A percentile compares a stretch with the other conserved stretches of the same genome.
These are phyloP conservation scores for Phyllostomus discolor DNA, from an alignment of 2,113 vertebrate genomes.

Conservation along the genomic window DNA sequence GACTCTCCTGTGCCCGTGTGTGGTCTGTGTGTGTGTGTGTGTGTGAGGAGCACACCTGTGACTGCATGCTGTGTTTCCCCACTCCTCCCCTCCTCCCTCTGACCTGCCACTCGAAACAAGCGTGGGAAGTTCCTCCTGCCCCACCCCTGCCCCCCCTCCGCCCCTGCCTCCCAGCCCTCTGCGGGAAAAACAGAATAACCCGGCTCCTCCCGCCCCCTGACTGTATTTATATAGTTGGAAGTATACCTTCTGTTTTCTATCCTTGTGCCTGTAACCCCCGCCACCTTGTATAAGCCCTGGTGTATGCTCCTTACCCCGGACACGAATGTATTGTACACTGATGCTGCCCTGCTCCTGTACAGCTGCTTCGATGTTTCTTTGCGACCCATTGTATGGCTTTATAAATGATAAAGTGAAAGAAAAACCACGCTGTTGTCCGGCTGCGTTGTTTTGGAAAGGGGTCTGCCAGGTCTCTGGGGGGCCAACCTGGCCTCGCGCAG, in stretches of 20 bases:
- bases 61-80: slow-evolving; percentile 12
- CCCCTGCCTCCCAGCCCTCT: not conserved
- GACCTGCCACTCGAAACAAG: not conserved
- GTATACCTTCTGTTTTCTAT: slow-evolving; percentile 85
- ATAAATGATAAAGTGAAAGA: slow-evolving; percentile 88
- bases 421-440: slow-evolving; percentile 78
- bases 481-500: not conserved
- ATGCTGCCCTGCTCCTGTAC: slow-evolving; percentile 82
- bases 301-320: slow-evolving; percentile 66
- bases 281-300: slow-evolving; percentile 74
- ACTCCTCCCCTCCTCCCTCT: not conserved
- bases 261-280: slow-evolving; percentile 76
- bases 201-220: slow-evolving; percentile 38
- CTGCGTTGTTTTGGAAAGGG: slow-evolving; percentile 81
- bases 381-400: slow-evolving; percentile 94
- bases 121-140: not conserved
- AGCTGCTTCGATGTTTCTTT: slow-evolving; percentile 83
- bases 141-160: not conserved
- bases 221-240: slow-evolving; percentile 87
- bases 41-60: not conserved
- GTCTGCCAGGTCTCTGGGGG: not conserved
- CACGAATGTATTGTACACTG: slow-evolving; percentile 84
- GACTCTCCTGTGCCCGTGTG: not conserved
- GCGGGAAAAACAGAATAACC: not conserved
- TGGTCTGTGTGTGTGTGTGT: not conserved